These are phyloP conservation scores for Odontothrips loti DNA, from an alignment of 2,888 invertebrate genomes.

Conservation along the genomic window DNA sequence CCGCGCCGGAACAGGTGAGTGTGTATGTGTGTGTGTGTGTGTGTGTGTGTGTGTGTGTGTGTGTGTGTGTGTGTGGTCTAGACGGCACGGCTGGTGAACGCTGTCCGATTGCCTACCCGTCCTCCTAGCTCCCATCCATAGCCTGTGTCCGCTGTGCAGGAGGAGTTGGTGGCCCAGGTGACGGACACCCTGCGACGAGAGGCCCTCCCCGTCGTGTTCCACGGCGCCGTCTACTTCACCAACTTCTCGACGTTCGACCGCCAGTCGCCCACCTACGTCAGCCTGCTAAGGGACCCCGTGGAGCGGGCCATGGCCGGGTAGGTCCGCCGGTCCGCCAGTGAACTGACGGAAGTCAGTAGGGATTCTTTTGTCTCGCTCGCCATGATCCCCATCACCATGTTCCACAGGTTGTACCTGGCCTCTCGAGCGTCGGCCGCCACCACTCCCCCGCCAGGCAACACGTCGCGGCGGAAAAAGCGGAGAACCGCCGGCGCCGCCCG, in stretches of 20 bases:
- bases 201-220: constrained; percentile 58
- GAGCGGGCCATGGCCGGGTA: constrained; percentile 54
- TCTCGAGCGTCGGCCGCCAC: neutral
- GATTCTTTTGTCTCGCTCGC: neutral
- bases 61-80: too few species aligned
- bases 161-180: constrained; percentile 52
- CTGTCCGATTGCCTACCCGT: neutral
- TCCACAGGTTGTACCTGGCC: neutral
- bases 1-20: constrained; percentile 32
- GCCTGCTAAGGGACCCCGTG: constrained; percentile 57
- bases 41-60: too few species aligned
- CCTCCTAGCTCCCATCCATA: neutral
- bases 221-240: constrained; percentile 56
- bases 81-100: neutral
- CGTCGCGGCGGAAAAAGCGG: neutral
- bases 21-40: neutral
- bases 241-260: constrained; percentile 57
- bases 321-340: constrained; percentile 10
- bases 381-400: neutral
- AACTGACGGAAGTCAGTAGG: too few species aligned
- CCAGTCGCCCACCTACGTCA: constrained; percentile 58
- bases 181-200: constrained; percentile 50
- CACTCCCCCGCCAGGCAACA: neutral
- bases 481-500: neutral
- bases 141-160: constrained; percentile 45